These are phyloP conservation scores for Pseudoips prasinana DNA, from an alignment of 2,888 invertebrate species.

Conservation along the genomic window DNA sequence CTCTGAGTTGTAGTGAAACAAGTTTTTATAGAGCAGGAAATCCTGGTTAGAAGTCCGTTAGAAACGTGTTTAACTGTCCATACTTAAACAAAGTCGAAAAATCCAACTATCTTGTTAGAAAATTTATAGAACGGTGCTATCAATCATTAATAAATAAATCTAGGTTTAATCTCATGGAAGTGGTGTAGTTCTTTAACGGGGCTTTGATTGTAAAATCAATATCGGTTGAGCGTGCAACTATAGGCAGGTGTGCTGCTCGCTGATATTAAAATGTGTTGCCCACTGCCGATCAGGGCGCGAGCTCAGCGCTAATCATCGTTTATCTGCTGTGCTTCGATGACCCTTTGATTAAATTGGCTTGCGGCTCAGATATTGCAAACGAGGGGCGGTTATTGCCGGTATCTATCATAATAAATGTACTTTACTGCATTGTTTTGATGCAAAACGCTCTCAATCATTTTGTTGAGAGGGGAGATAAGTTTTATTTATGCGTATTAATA, in stretches of 20 bases:
- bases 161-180: constrained; percentile 47
- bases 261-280: constrained; percentile 64
- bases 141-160: constrained; percentile 54
- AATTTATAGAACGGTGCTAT: constrained; percentile 8
- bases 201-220: constrained; percentile 77
- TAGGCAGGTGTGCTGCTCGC: constrained; percentile 56
- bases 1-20: constrained; percentile 18
- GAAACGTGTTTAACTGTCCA: constrained; percentile 14
- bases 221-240: constrained; percentile 54
- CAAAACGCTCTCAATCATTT: too few species aligned
- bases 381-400: constrained; percentile 5
- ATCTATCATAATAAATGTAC: constrained; percentile 16
- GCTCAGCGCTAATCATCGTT: constrained; percentile 53
- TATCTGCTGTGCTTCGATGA: constrained; percentile 47
- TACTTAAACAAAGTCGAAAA: too few species aligned
- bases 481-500: constrained; percentile 3
- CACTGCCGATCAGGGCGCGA: constrained; percentile 47
- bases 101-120: constrained; percentile 1
- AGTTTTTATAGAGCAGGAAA: constrained; percentile 40
- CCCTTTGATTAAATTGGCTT: constrained; percentile 46
- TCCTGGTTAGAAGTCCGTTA: constrained; percentile 36
- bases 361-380: constrained; percentile 13
- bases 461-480: not conserved
- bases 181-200: constrained; percentile 57
- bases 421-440: constrained; percentile 6